A percentile compares a stretch with the other conserved stretches of the same genome.
Conservation (phyloP, 2,113 vertebrate genomes). For the Epinephelus lanceolatus region DNA sequence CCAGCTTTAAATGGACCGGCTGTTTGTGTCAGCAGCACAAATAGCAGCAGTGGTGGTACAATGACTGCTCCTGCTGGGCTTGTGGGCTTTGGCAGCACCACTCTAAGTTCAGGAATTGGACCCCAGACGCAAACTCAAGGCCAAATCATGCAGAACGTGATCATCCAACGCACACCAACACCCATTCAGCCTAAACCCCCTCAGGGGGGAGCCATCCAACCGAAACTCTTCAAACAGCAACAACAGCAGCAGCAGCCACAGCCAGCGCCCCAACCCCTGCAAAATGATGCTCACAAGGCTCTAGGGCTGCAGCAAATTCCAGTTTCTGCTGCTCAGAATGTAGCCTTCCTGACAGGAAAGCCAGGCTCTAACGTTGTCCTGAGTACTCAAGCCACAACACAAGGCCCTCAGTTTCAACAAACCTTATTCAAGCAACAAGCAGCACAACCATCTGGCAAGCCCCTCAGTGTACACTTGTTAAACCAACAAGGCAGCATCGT, state of each 20-base stretch:
- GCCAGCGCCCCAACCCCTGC: constrained; percentile 85
- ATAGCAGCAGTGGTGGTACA: constrained; percentile 77
- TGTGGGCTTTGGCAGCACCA: constrained; percentile 81
- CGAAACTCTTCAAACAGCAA: constrained; percentile 90
- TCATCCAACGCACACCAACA: constrained; percentile 95
- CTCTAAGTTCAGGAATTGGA: constrained; percentile 78
- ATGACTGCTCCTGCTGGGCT: constrained; percentile 81
- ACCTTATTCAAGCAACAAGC: constrained; percentile 88
- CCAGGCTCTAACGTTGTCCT: constrained; percentile 91
- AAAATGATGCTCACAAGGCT: constrained; percentile 88
- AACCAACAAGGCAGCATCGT: constrained; percentile 96
- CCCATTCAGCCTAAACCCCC: constrained; percentile 96
- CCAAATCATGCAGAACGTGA: constrained; percentile 92
- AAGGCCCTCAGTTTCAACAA: constrained; percentile 86
- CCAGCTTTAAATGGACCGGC: constrained; percentile 88
- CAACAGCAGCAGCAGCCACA: constrained; percentile 77
- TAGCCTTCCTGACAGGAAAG: constrained; percentile 93
- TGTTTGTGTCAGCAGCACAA: constrained; percentile 80
- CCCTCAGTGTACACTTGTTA: constrained; percentile 93
- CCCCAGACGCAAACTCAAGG: constrained; percentile 83
- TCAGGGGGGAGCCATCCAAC: constrained; percentile 88
- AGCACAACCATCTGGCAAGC: constrained; percentile 88
- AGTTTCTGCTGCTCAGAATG: constrained; percentile 88
- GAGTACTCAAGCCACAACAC: constrained; percentile 85
- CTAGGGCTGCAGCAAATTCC: constrained; percentile 88